phyloP scores from a whole-genome alignment of 2,797 vertebrate species.

The Channa striata region DNA sequence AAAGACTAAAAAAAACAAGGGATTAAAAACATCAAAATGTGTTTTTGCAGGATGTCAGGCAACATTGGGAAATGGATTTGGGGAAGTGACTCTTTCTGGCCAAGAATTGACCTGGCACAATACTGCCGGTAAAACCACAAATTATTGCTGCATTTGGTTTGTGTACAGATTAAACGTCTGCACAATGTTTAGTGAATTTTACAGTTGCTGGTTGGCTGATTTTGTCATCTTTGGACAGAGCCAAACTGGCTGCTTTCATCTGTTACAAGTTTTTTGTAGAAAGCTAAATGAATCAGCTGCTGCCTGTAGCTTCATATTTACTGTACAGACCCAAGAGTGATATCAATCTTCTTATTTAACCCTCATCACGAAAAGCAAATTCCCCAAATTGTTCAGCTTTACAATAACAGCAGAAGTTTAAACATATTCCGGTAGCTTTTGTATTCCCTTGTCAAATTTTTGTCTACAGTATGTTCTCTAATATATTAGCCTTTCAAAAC shows the following conservation, averaged over 20 bases:
- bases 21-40: not conserved
- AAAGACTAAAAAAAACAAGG: constrained; percentile 3
- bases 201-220: not conserved
- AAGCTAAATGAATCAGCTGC: constrained; percentile 17
- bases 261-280: not conserved
- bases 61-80: too few relatives aligned
- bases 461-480: not conserved
- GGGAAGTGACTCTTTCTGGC: too few relatives aligned
- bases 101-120: not conserved
- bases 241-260: not conserved
- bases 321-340: not conserved
- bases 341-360: not conserved
- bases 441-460: constrained; percentile 7
- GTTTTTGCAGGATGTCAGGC: not conserved
- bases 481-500: constrained; percentile 11
- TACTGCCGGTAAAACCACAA: not conserved
- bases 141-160: not conserved
- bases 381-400: constrained; percentile 22
- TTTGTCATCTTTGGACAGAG: not conserved
- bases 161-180: not conserved
- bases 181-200: constrained; percentile 1
- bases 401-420: not conserved
- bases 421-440: not conserved
- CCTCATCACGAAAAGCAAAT: not conserved
- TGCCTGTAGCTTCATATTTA: not conserved